phyloP scores from a whole-genome alignment of 2,113 vertebrate genomes.

The Orcinus orca region DNA sequence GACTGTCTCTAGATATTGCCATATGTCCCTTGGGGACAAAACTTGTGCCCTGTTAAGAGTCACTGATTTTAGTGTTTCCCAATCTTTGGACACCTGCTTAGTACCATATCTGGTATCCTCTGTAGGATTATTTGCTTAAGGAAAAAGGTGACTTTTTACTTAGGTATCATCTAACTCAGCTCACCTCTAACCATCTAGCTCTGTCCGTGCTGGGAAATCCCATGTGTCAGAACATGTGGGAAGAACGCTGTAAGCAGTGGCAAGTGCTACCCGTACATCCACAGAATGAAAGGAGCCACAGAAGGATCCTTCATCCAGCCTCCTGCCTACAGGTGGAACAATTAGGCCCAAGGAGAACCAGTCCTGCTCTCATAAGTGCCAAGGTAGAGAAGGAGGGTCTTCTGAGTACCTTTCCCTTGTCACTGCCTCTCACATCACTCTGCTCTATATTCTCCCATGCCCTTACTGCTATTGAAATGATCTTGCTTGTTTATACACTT shows the following conservation, averaged over 20 bases:
- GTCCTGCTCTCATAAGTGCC: background rate
- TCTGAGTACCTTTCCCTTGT: background rate
- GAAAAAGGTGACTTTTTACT: background rate
- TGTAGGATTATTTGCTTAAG: background rate
- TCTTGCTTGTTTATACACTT: background rate
- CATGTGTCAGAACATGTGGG: rapidly evolving
- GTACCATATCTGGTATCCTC: background rate
- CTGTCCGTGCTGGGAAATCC: background rate
- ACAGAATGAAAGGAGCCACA: rapidly evolving
- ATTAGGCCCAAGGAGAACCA: rapidly evolving
- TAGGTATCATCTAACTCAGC: background rate
- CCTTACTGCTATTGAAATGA: background rate
- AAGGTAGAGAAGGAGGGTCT: background rate
- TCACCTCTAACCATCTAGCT: background rate
- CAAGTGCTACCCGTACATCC: rapidly evolving
- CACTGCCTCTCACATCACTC: background rate
- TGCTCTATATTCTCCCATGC: rapidly evolving
- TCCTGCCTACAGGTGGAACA: background rate
- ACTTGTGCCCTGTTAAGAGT: background rate
- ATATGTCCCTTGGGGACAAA: background rate
- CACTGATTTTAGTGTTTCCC: background rate
- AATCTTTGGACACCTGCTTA: background rate
- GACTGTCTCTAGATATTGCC: background rate
- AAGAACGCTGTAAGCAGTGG: rapidly evolving
- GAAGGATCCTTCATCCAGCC: background rate